Conservation (phyloP, 1,140 invertebrate species). For the Tetranychus cinnabarinus region DNA sequence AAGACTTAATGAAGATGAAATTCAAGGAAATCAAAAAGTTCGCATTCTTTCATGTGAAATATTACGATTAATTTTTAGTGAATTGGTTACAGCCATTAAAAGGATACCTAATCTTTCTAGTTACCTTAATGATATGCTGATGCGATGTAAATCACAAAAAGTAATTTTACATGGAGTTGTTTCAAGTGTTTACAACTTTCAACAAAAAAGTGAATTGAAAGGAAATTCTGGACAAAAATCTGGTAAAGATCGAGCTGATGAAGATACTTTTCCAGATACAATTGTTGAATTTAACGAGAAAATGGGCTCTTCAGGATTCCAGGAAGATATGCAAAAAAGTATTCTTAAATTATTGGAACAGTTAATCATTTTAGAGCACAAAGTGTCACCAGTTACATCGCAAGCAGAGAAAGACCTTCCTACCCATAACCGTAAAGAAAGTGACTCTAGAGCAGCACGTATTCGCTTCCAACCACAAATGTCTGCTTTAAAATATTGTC, state of each 20-base stretch:
- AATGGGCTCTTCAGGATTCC: conserved; percentile 6
- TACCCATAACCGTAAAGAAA: background rate
- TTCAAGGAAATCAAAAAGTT: conserved; percentile 43
- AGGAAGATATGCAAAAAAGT: conserved; percentile 11
- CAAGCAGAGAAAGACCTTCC: background rate
- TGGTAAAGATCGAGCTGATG: background rate
- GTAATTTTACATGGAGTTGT: conserved; percentile 60
- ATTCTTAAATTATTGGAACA: conserved; percentile 10
- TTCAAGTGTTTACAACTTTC: conserved; percentile 42
- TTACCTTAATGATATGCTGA: conserved; percentile 55
- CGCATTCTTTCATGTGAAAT: conserved; percentile 35
- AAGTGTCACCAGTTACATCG: background rate
- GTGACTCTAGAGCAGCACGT: conserved; percentile 3
- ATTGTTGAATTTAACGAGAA: conserved; percentile 60
- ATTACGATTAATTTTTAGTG: conserved; percentile 9
- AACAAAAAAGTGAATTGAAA: conserved; percentile 13
- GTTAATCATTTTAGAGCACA: conserved; percentile 10
- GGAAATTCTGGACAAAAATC: background rate
- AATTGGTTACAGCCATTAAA: conserved; percentile 7
- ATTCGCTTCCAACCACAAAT: conserved; percentile 8
- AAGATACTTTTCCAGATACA: conserved; percentile 40
- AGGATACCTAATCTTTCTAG: conserved; percentile 36
- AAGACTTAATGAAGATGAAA: conserved; percentile 39
- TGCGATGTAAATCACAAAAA: conserved; percentile 64
- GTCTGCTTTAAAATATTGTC: conserved; percentile 8